phyloP scores from a whole-genome alignment of 1,140 invertebrate genomes.

The Tenebrio molitor region DNA sequence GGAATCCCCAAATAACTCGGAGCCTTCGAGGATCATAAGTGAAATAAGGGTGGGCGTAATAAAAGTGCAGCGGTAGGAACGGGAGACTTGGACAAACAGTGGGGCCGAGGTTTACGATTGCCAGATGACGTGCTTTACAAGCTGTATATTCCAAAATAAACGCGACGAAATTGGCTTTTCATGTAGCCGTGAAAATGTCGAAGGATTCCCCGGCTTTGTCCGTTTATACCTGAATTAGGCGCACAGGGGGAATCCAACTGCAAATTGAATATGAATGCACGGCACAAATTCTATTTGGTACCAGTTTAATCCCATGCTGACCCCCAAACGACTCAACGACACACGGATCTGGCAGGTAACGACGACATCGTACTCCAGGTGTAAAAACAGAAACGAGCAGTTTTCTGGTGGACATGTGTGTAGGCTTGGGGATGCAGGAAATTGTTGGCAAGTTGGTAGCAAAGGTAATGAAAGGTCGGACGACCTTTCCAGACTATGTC shows the following conservation, averaged over 20 bases:
- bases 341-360: too few relatives aligned
- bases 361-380: too few relatives aligned
- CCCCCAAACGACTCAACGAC: too few relatives aligned
- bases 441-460: too few relatives aligned
- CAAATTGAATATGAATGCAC: slow-evolving; percentile 18
- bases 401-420: too few relatives aligned
- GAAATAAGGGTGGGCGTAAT: slow-evolving; percentile 33
- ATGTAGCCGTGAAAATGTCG: slow-evolving; percentile 30
- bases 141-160: slow-evolving; percentile 45
- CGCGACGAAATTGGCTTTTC: slow-evolving; percentile 43
- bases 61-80: slow-evolving; percentile 16
- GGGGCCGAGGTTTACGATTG: slow-evolving; percentile 40
- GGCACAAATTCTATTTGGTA: background rate
- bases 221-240: slow-evolving; percentile 7
- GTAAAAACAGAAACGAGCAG: too few relatives aligned
- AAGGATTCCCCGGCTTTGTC: slow-evolving; percentile 14
- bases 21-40: slow-evolving; percentile 18
- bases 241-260: slow-evolving; percentile 2
- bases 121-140: slow-evolving; percentile 43
- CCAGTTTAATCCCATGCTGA: background rate
- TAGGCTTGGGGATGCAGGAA: too few relatives aligned
- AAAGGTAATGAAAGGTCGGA: slow-evolving; percentile 20
- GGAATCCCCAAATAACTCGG: background rate
- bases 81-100: slow-evolving; percentile 29
- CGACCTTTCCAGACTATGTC: slow-evolving; percentile 21